These are phyloP conservation scores for Chrysolina haemoptera DNA, from an alignment of 2,888 invertebrate species.

Conservation along the genomic window DNA sequence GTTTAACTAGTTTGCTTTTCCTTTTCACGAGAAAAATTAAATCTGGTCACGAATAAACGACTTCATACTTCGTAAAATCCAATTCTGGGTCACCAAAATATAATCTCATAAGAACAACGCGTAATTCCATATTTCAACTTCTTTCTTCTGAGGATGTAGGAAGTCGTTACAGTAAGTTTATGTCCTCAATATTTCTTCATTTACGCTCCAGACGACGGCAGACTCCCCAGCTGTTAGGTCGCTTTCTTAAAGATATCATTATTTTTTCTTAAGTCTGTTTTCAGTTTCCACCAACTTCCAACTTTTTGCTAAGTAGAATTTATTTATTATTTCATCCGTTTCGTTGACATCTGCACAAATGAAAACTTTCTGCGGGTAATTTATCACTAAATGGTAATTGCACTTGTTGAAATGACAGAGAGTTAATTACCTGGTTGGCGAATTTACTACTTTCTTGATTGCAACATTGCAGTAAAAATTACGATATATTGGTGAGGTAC, in stretches of 20 bases:
- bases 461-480: no score
- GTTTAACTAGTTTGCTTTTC: conserved; percentile 12
- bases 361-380: conserved; percentile 45
- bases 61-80: conserved; percentile 26
- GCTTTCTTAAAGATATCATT: conserved; percentile 56
- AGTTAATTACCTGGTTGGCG: neutral
- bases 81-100: conserved; percentile 41
- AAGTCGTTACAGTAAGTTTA: conserved; percentile 68
- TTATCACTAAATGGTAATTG: conserved; percentile 40
- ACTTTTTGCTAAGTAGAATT: conserved; percentile 53
- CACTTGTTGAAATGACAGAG: conserved; percentile 38
- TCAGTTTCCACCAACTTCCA: conserved; percentile 50
- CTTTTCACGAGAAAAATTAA: conserved; percentile 27
- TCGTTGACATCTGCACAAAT: conserved; percentile 43
- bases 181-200: conserved; percentile 70
- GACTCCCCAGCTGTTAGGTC: conserved; percentile 52
- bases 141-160: conserved; percentile 61
- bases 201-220: conserved; percentile 58
- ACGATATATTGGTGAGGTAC: no score
- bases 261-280: conserved; percentile 55
- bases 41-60: conserved; percentile 22
- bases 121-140: conserved; percentile 65
- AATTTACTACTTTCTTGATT: neutral
- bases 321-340: conserved; percentile 51
- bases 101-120: conserved; percentile 61